A percentile compares a stretch with the other conserved stretches of the same genome.
These are phyloP conservation scores for Glaucopsyche alexis DNA, from an alignment of 2,888 invertebrate species.

Conservation along the genomic window DNA sequence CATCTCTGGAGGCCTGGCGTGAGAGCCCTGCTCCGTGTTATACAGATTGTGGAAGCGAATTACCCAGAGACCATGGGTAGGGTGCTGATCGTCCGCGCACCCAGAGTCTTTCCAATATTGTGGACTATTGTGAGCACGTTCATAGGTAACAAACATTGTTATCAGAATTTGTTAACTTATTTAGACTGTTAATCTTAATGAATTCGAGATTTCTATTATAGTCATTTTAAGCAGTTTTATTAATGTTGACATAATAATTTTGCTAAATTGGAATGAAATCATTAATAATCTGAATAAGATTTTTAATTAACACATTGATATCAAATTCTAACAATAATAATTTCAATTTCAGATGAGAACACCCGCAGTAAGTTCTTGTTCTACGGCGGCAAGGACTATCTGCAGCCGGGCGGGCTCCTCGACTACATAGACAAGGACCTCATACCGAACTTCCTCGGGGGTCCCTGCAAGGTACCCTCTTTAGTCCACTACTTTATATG, in stretches of 20 bases:
- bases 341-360: constrained; percentile 86
- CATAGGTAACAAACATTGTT: constrained; percentile 81
- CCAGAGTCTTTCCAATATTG: constrained; percentile 95
- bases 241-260: too few species aligned
- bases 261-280: too few species aligned
- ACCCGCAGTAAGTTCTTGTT: constrained; percentile 95
- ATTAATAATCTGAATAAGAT: too few species aligned
- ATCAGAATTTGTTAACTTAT: too few species aligned
- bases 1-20: constrained; percentile 97
- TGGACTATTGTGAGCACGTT: constrained; percentile 98
- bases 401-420: constrained; percentile 88
- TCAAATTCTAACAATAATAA: not conserved
- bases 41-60: constrained; percentile 91
- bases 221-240: too few species aligned
- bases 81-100: constrained; percentile 94
- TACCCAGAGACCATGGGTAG: constrained; percentile 97
- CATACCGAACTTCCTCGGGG: constrained; percentile 96
- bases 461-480: constrained; percentile 86
- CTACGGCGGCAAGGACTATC: constrained; percentile 93
- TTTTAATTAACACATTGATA: not conserved
- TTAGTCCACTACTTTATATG: constrained; percentile 33
- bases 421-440: constrained; percentile 92
- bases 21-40: constrained; percentile 82
- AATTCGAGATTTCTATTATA: too few species aligned
- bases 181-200: too few species aligned